These are phyloP conservation scores for Meiosimyza decipiens DNA, from an alignment of 2,888 invertebrate species.

Conservation along the genomic window DNA sequence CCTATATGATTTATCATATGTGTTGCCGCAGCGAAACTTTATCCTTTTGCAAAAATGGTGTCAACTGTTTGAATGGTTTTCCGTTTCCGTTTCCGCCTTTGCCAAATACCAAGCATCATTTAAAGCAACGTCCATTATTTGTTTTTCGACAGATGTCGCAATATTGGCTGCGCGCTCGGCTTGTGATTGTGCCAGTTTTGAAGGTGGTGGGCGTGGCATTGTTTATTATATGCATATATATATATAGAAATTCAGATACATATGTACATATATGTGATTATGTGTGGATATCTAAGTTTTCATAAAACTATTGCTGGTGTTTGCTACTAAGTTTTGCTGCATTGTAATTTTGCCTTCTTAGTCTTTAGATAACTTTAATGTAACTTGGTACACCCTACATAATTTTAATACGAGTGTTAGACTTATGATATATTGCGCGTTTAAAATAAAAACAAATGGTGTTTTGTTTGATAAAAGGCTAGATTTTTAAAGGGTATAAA, in stretches of 20 bases:
- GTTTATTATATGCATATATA: no score
- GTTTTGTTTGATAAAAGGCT: no score
- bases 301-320: not conserved
- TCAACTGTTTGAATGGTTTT: constrained; percentile 14
- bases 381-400: no score
- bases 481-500: no score
- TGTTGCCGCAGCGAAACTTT: not conserved
- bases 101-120: constrained; percentile 18
- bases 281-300: not conserved
- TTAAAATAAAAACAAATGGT: no score
- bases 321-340: not conserved
- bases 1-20: no score
- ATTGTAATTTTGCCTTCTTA: not conserved
- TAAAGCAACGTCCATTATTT: constrained; percentile 21
- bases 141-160: constrained; percentile 24
- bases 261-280: no score
- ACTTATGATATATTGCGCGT: no score
- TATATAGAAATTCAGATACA: no score
- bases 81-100: constrained; percentile 9
- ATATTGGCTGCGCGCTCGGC: not conserved
- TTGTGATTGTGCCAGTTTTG: not conserved
- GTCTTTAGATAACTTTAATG: no score
- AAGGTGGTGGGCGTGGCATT: not conserved
- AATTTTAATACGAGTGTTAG: no score
- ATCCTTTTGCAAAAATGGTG: constrained; percentile 10